Percentiles rank a stretch among this genome's conserved stretches.
These are phyloP conservation scores for Cervus canadensis DNA, from an alignment of 2,113 vertebrate species.

Conservation along the genomic window DNA sequence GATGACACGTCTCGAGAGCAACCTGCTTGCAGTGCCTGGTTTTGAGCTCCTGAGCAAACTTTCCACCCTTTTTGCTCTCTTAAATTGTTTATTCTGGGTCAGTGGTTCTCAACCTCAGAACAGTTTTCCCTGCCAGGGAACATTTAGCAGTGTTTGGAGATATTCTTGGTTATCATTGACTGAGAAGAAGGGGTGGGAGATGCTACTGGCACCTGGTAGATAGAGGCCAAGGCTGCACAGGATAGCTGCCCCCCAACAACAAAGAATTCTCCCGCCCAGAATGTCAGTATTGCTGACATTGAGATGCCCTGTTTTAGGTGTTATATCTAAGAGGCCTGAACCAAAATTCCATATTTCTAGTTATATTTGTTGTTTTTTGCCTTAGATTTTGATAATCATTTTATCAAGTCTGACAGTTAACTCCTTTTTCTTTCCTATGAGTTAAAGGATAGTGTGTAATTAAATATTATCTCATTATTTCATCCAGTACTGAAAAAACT, in stretches of 20 bases:
- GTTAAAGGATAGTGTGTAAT: background rate
- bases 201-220: background rate
- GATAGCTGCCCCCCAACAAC: background rate
- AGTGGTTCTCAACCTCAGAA: background rate
- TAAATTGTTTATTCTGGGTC: slow-evolving; percentile 24
- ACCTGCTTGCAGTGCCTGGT: background rate
- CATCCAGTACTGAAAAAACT: background rate
- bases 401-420: background rate
- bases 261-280: background rate
- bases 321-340: background rate
- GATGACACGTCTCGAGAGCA: background rate
- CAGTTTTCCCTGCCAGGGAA: background rate
- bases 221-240: background rate
- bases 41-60: background rate
- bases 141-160: background rate
- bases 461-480: slow-evolving; percentile 23
- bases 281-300: background rate
- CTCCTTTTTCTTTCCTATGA: background rate
- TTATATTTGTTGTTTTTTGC: slow-evolving; percentile 8
- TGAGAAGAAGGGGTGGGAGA: background rate
- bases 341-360: background rate
- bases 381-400: slow-evolving; percentile 1
- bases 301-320: background rate
- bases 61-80: background rate
- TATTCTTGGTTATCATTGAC: slow-evolving; percentile 12